These are phyloP conservation scores for Cynoglossus semilaevis DNA, from an alignment of 2,113 vertebrate species.

Conservation along the genomic window DNA sequence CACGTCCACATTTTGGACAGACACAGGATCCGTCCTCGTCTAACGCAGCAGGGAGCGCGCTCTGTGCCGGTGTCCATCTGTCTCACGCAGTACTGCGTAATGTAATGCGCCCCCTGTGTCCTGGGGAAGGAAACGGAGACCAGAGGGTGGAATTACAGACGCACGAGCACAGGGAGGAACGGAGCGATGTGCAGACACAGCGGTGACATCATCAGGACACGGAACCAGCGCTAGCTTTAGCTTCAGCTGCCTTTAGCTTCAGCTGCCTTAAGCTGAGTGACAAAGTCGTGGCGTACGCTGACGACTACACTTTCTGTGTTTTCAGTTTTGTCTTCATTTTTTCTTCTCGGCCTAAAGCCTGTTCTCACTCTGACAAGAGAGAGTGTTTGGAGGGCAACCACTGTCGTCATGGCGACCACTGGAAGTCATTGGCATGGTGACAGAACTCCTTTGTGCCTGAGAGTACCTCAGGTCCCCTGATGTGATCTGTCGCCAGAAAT, in stretches of 20 bases:
- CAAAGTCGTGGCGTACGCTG: too few relatives aligned
- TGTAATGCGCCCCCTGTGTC: slow-evolving; percentile 47
- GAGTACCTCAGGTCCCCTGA: slow-evolving; percentile 53
- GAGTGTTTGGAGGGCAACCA: slow-evolving; percentile 38
- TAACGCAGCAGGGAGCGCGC: slow-evolving; percentile 3
- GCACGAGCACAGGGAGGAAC: slow-evolving; percentile 15
- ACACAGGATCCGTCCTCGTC: not conserved
- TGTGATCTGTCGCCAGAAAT: slow-evolving; percentile 60
- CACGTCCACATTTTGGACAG: not conserved
- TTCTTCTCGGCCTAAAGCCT: slow-evolving; percentile 2
- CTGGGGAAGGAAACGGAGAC: slow-evolving; percentile 66
- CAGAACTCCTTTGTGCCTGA: slow-evolving; percentile 31
- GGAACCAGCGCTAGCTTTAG: slow-evolving; percentile 10
- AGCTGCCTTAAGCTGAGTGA: too few relatives aligned
- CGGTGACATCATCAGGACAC: slow-evolving; percentile 39
- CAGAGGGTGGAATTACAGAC: slow-evolving; percentile 73
- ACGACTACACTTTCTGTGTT: not conserved
- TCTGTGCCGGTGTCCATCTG: slow-evolving; percentile 24
- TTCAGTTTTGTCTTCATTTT: slow-evolving; percentile 16
- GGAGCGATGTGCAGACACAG: slow-evolving; percentile 30
- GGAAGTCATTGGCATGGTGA: slow-evolving; percentile 49
- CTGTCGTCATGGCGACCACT: slow-evolving; percentile 57
- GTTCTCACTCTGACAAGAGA: slow-evolving; percentile 8
- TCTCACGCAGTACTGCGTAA: slow-evolving; percentile 40
- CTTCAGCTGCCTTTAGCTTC: too few relatives aligned